Evolutionary conservation across 2,888 invertebrate species (phyloP), one percentile per base, ranked within the genome.

Genomic region (Neoascia interrupta): DNA sequence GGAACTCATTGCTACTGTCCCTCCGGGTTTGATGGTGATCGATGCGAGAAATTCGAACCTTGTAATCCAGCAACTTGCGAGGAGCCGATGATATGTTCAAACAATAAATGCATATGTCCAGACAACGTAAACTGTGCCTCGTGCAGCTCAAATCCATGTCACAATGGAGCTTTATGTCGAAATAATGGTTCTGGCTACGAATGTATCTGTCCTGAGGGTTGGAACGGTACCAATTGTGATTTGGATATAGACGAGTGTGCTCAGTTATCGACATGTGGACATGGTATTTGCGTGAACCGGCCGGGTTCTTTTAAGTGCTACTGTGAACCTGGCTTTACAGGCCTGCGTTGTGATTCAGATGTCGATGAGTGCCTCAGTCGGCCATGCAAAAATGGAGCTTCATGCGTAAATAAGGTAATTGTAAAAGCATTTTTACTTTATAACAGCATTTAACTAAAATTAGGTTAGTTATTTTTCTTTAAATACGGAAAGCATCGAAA

Each of bases 251-350:
- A 96, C 85, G 96, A 96, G 87, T 87, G 89, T 56, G 83, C 86
- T 0, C 85, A 87, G 26, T 90, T 90, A 43, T 90, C 92, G 61
- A 91, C 94, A 76, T 96, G 96, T 86, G 93, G 94, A 83, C 90
- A 95, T 84, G 96, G 96, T 18, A 94, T 96, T 70, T 97, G 96
- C 87, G 90, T 94, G 23, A 96, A 96, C 86, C 91, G 89, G 6
- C 89, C 91, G 13, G 96, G 96, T 43, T 92, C 93, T 72, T 96
- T 93, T 88, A 93, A 94, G 84, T 97, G 97, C 87, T 94, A 93
- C 84, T 97, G 97, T 87, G 92, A 91, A 53, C 95, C 95, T n/a
- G 97, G 97, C 1, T 96, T 92, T 87, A 95, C 96, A 10, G 97
- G 97, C 13, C 92, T 93, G 84, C 92, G 92, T 81, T 97, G 97